Base-by-base conservation (phyloP, 2,113 vertebrate genomes). In the Polypterus senegalus region DNA sequence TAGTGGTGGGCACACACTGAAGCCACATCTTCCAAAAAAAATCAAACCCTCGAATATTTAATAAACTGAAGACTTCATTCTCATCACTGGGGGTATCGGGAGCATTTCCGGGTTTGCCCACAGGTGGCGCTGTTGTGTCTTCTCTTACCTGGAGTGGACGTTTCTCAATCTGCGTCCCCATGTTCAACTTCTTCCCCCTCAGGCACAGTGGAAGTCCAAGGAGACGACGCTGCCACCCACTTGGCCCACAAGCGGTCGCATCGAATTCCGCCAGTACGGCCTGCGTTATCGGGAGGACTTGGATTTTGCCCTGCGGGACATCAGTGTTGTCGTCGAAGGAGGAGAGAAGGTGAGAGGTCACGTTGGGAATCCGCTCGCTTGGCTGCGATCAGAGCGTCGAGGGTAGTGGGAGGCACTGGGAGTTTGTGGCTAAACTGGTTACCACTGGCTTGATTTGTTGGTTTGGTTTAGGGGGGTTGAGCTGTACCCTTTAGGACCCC, bases 201-300 rank as follows among this genome's bases (percentile, higher is more conserved):
- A 97, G 95, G 92, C 92, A 1, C 83, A 89, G 5, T 98, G 95
- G 95, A 78, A 49, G 2, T 73, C 85, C 3, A 70, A 85, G n/a
- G 60, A 80, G 43, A 72, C 74, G 0, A 67, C 72, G 9, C 79
- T 87, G 0, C 74, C 77, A 0, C 71, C 74, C 0, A 79, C 52
- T 10, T 98, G 95, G 95, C 93, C 94, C 0, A 75, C 87, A 2
- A 70, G 76, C 0, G 95, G 95, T 57, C 78, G 71, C 55, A 84
- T 98, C n/a, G 86, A 94, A 52, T 85, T 98, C 66, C 74, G 67
- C 56, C 68, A 84, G 11, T 95, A 88, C 0, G 64, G 89, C 9
- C 78, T 97, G 59, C 86, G 92, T 9, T 98, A 98, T 74, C 79
- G 91, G 2, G 73, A 89, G 1, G 88, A 96, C 73, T 79, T 95